Evolutionary conservation across 1,140 invertebrate species (phyloP), one percentile per base, ranked within the genome.

Genomic region (Eciton burchellii): DNA sequence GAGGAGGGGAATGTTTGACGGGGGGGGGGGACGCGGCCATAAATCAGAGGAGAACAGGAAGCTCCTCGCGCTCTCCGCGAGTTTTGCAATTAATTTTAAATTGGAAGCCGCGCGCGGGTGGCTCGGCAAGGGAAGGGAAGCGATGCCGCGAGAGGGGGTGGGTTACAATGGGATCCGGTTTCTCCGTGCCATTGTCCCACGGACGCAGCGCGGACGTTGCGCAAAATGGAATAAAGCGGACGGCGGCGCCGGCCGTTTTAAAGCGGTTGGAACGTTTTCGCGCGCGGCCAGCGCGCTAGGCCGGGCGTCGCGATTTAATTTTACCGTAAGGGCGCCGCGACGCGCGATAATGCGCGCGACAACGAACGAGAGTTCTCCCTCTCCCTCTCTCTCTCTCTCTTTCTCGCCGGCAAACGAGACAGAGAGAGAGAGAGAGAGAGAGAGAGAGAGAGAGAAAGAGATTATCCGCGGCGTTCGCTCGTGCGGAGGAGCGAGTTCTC

Each of bases 31-130:
- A 49, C 47, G 41, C 29, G 14, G 24, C 26, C 19, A 84, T 84
- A 84, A 85, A 84, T 52, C 47, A 56, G 45, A 76, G n/a, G 60
- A n/a, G 72, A 84, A 85, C 63, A 70, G 57, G 62, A 83, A 76
- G 72, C 82, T 84, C 81, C 66, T 68, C 81, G 21, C 82, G 71
- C 72, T 81, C 57, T 49, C 47, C 60, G 84, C 45, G 62, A 86
- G 77, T 82, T 85, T 86, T 59, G 70, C 84, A 85, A 86, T 86
- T 86, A 85, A 86, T 86, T 86, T 86, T 85, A 86, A 85, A 86
- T 86, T 86, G 71, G 66, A 45, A 70, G 63, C 63, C 68, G 29
- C 21, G 26, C 41, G n/a, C n/a, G n/a, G n/a, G n/a, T n/a, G 63
- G 35, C n/a, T 26, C 43, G 52, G 41, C 65, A 49, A 12, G 57